phyloP scores from a whole-genome alignment of 2,888 invertebrate species.

The Drosophila falleni region DNA sequence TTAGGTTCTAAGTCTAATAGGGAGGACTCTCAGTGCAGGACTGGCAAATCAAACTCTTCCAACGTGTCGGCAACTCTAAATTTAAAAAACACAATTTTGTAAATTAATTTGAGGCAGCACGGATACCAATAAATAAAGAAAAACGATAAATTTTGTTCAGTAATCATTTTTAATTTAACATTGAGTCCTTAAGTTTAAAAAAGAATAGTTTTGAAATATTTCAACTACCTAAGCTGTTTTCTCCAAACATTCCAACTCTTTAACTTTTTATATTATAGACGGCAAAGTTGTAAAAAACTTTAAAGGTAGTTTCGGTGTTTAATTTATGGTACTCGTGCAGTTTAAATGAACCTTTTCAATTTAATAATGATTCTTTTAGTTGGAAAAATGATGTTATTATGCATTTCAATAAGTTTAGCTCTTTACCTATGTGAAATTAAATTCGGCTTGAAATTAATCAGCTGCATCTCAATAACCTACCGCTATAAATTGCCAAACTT shows the following conservation, averaged over 20 bases:
- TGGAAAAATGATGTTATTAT: background rate
- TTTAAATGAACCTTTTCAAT: background rate
- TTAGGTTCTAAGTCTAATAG: too few relatives aligned
- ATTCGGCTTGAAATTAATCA: background rate
- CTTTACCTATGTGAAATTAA: background rate
- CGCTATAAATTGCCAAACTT: slow-evolving; percentile 19
- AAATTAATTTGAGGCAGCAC: too few relatives aligned
- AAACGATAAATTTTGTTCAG: too few relatives aligned
- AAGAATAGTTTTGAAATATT: background rate
- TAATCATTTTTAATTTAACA: too few relatives aligned
- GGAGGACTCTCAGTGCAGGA: too few relatives aligned
- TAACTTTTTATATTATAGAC: background rate
- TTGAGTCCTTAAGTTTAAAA: background rate
- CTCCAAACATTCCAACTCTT: background rate
- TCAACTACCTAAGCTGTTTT: background rate
- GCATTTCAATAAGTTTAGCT: background rate
- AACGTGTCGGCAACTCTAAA: too few relatives aligned
- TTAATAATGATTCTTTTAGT: background rate
- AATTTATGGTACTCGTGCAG: background rate
- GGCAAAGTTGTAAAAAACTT: background rate
- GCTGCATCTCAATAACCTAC: background rate
- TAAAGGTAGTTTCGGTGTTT: background rate
- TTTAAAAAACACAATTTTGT: too few relatives aligned
- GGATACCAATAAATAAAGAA: too few relatives aligned
- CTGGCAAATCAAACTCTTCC: too few relatives aligned